phyloP scores from a whole-genome alignment of 2,113 vertebrate genomes.

The Polyodon spathula region DNA sequence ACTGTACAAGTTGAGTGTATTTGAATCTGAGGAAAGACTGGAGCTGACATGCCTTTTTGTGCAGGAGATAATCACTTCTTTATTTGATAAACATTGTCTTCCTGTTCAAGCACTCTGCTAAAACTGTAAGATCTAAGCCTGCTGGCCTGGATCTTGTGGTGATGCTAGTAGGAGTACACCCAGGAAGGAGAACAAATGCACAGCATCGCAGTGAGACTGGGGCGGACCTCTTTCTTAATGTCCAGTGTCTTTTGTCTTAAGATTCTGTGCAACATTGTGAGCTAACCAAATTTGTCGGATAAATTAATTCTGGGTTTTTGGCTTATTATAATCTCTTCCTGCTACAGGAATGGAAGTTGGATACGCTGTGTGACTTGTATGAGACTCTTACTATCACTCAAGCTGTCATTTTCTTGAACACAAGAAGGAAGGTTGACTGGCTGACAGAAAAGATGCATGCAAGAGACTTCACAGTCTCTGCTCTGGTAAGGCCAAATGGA shows the following conservation, averaged over 20 bases:
- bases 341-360: conserved; percentile 90
- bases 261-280: conserved; percentile 56
- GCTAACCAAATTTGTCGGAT: too few species aligned
- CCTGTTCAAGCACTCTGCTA: conserved; percentile 68
- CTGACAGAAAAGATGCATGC: conserved; percentile 97
- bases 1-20: too few species aligned
- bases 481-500: conserved; percentile 70
- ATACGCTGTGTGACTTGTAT: conserved; percentile 93
- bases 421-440: conserved; percentile 97
- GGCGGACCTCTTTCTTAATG: conserved; percentile 77
- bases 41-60: too few species aligned
- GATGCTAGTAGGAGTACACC: conserved; percentile 61
- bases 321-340: background rate
- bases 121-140: conserved; percentile 46
- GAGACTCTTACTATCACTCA: conserved; percentile 96
- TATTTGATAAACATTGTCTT: too few species aligned
- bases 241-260: conserved; percentile 60
- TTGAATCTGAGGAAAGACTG: too few species aligned
- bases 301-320: background rate
- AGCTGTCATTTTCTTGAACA: conserved; percentile 97
- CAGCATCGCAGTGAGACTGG: conserved; percentile 41
- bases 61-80: too few species aligned
- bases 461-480: conserved; percentile 93
- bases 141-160: conserved; percentile 45
- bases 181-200: conserved; percentile 59